phyloP scores from a whole-genome alignment of 2,797 vertebrate species.

The Poecilia wingei region DNA sequence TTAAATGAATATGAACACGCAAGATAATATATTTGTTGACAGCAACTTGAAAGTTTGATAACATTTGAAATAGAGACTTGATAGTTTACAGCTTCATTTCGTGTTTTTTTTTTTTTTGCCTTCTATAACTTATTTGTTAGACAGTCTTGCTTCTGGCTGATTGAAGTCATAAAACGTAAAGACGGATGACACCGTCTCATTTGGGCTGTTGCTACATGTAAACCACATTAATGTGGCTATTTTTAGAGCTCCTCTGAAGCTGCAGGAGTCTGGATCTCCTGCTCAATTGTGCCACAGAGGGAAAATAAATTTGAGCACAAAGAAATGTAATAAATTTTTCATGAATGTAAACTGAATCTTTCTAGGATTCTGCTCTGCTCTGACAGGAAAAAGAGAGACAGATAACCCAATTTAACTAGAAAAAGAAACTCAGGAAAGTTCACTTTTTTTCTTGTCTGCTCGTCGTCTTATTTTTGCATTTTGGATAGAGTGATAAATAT shows the following conservation, averaged over 20 bases:
- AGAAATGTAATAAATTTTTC: slow-evolving; percentile 76
- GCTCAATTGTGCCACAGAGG: slow-evolving; percentile 54
- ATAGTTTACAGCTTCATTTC: neutral
- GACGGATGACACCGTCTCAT: slow-evolving; percentile 37
- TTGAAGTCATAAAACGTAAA: slow-evolving; percentile 12
- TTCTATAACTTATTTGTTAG: slow-evolving; percentile 4
- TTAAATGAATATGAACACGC: neutral
- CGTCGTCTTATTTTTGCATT: slow-evolving; percentile 9
- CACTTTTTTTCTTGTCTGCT: slow-evolving; percentile 37
- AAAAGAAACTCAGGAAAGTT: slow-evolving; percentile 38
- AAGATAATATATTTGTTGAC: neutral
- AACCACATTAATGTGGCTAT: slow-evolving; percentile 18
- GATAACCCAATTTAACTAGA: slow-evolving; percentile 41
- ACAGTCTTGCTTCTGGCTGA: slow-evolving; percentile 8
- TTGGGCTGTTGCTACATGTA: slow-evolving; percentile 7
- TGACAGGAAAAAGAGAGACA: slow-evolving; percentile 23
- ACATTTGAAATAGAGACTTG: neutral
- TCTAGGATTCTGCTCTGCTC: slow-evolving; percentile 45
- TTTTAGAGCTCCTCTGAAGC: slow-evolving; percentile 36
- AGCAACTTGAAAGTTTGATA: neutral
- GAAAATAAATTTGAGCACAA: slow-evolving; percentile 66
- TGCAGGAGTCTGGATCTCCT: slow-evolving; percentile 31
- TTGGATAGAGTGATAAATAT: neutral
- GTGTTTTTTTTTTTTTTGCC: slow-evolving; percentile 6
- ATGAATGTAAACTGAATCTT: slow-evolving; percentile 63